Evolutionary conservation across 2,113 vertebrate species (phyloP).

Genomic region (Lophotis ruficrista): DNA sequence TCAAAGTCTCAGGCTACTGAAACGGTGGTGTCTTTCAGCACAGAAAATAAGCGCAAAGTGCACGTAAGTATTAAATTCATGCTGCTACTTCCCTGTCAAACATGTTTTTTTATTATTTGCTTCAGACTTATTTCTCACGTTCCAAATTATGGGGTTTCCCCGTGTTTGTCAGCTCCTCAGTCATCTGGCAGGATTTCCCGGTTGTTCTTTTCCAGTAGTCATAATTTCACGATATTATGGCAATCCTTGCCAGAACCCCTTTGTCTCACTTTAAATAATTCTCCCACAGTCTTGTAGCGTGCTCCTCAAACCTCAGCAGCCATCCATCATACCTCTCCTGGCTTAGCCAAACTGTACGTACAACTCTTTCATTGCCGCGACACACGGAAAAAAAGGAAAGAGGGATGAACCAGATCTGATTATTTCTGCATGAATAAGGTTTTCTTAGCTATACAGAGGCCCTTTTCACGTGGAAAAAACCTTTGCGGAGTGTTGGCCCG

Average conservation of each 20-base stretch:
- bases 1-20: neutral
- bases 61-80: neutral
- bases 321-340: neutral
- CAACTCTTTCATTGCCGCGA: neutral
- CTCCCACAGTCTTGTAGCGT: neutral
- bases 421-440: neutral
- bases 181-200: neutral
- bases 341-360: neutral
- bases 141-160: neutral
- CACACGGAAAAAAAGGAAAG: neutral
- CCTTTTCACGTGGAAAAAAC: neutral
- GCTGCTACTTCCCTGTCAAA: neutral
- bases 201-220: neutral
- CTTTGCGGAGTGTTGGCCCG: neutral
- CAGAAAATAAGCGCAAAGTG: neutral
- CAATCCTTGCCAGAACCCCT: neutral
- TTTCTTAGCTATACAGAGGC: constrained; percentile 20
- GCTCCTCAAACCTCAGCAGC: neutral
- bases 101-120: neutral
- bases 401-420: neutral
- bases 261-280: neutral
- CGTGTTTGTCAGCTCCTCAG: neutral
- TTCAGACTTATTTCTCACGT: neutral
- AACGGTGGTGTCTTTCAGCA: neutral
- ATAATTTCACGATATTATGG: neutral